Conservation (phyloP, 2,888 invertebrate genomes). For the Reticulitermes lucifugus region DNA sequence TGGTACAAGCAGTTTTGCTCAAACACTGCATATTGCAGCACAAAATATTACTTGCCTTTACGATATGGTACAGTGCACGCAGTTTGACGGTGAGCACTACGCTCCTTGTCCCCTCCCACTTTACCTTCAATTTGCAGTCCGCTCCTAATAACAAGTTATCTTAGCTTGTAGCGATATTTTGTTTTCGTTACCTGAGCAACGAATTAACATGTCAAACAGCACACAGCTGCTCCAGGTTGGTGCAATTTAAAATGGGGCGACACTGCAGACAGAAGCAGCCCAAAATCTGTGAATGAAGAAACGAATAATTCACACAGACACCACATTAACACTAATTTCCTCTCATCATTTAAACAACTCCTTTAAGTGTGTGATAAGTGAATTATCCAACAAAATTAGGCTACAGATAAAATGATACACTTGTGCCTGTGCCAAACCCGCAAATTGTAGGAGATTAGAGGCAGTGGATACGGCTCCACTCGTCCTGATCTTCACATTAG, state of each 20-base stretch:
- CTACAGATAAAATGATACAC: no score
- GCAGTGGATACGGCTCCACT: no score
- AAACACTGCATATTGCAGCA: no score
- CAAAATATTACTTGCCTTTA: neutral
- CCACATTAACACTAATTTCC: no score
- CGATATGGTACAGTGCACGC: neutral
- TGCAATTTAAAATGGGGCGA: neutral
- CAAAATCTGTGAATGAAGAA: neutral
- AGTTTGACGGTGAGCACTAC: neutral
- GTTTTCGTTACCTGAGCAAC: conserved; percentile 27
- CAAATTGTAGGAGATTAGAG: no score
- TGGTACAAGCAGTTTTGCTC: no score
- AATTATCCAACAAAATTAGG: no score
- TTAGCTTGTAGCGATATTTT: conserved; percentile 19
- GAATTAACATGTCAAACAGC: conserved; percentile 43
- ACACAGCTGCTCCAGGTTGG: neutral
- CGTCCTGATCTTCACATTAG: no score
- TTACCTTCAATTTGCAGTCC: conserved; percentile 26
- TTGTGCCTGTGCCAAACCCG: no score
- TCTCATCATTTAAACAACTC: no score
- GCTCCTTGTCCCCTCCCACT: neutral
- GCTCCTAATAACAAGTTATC: conserved; percentile 43
- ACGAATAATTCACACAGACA: neutral
- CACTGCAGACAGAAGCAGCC: neutral
- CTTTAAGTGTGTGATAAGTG: no score